These are phyloP conservation scores for Sarotherodon lohbergeri DNA, from an alignment of 2,113 vertebrate species.

Conservation along the genomic window DNA sequence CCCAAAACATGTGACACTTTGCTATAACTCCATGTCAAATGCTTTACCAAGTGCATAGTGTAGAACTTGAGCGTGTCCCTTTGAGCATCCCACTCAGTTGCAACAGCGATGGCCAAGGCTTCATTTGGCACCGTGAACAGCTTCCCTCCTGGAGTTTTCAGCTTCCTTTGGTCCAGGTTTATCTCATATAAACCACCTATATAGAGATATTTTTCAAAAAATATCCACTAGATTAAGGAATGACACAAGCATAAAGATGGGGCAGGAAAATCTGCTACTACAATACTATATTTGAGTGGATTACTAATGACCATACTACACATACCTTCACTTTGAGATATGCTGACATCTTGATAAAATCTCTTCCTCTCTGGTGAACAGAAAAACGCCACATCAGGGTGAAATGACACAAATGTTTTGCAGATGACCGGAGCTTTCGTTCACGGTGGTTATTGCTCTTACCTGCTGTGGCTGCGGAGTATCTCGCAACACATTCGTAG, in stretches of 20 bases:
- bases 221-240: not conserved
- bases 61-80: conserved; percentile 90
- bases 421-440: not conserved
- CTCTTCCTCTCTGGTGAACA: conserved; percentile 80
- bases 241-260: not conserved
- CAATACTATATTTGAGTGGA: not conserved
- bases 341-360: conserved; percentile 91
- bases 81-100: conserved; percentile 94
- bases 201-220: not conserved
- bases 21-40: not conserved
- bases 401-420: not conserved
- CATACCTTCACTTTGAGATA: conserved; percentile 90
- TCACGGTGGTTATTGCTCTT: not conserved
- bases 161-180: conserved; percentile 88
- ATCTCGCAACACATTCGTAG: not conserved
- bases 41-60: conserved; percentile 90
- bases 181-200: conserved; percentile 88
- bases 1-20: not conserved
- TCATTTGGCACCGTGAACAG: conserved; percentile 89
- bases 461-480: conserved; percentile 55
- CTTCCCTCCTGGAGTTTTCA: conserved; percentile 92
- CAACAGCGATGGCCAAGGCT: conserved; percentile 88
- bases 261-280: not conserved
- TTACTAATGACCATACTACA: not conserved
- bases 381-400: not conserved